These are phyloP conservation scores for Phanerotoma sp. DNA, from an alignment of 2,888 invertebrate genomes.

Conservation along the genomic window DNA sequence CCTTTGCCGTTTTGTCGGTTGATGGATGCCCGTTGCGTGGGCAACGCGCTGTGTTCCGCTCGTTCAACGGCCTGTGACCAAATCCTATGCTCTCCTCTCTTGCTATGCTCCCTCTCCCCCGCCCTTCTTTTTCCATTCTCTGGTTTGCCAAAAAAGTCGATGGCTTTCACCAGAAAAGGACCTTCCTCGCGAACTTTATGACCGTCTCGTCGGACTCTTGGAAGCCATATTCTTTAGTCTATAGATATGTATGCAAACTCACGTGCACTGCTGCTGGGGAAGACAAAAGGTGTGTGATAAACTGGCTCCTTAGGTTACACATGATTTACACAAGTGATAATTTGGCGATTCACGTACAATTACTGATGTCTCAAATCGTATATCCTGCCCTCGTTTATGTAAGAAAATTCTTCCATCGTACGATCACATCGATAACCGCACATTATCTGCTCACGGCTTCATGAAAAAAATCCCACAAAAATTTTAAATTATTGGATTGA, in stretches of 20 bases:
- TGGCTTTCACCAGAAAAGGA: not conserved
- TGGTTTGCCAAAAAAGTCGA: not conserved
- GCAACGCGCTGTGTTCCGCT: slow-evolving; percentile 41
- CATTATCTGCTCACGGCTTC: slow-evolving; percentile 31
- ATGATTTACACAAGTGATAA: slow-evolving; percentile 4
- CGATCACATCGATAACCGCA: slow-evolving; percentile 20
- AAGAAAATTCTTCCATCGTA: not conserved
- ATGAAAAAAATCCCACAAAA: too few species aligned
- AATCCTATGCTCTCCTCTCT: slow-evolving; percentile 14
- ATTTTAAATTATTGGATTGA: too few species aligned
- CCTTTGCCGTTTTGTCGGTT: slow-evolving; percentile 48
- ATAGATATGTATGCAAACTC: slow-evolving; percentile 8
- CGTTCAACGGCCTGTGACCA: slow-evolving; percentile 41
- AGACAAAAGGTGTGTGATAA: not conserved
- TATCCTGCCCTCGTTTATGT: not conserved
- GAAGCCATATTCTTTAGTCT: slow-evolving; percentile 5
- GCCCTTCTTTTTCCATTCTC: not conserved
- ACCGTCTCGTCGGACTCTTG: slow-evolving; percentile 7
- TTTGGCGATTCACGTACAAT: not conserved
- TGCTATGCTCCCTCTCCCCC: not conserved
- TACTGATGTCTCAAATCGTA: not conserved
- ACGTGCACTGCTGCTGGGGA: slow-evolving; percentile 1
- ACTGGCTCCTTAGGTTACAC: not conserved
- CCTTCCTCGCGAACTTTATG: slow-evolving; percentile 5
- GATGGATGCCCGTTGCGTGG: slow-evolving; percentile 54